Conservation (phyloP, 2,888 invertebrate species). For the Eustalomyia histrio region DNA sequence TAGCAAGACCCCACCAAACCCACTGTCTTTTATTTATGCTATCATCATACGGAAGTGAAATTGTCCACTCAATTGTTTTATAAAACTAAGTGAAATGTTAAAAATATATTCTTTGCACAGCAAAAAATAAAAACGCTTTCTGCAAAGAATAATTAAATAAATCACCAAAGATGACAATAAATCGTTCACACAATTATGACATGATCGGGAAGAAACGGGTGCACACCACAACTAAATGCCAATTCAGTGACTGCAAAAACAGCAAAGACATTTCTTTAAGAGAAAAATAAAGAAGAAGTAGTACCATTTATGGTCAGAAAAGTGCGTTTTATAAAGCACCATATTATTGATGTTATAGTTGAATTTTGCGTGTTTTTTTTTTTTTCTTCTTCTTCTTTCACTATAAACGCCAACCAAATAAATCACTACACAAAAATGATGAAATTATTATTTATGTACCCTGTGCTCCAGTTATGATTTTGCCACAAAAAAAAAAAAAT, state of each 20-base stretch:
- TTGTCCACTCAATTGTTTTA: conserved; percentile 60
- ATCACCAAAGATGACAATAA: conserved; percentile 74
- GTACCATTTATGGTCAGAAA: conserved; percentile 61
- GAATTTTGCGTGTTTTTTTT: background rate
- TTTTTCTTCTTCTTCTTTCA: conserved; percentile 32
- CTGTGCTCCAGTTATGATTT: conserved; percentile 72
- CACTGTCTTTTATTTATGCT: conserved; percentile 31
- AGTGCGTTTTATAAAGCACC: conserved; percentile 59
- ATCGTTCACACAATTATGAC: conserved; percentile 76
- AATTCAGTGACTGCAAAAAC: conserved; percentile 14
- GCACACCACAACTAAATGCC: conserved; percentile 43
- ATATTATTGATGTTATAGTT: conserved; percentile 45
- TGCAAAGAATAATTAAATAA: conserved; percentile 68
- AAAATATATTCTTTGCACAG: conserved; percentile 41
- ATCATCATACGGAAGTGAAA: conserved; percentile 56
- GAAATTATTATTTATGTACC: conserved; percentile 72
- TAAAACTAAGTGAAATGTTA: conserved; percentile 58
- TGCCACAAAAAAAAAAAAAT: background rate
- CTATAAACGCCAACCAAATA: conserved; percentile 72
- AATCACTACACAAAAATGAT: conserved; percentile 77
- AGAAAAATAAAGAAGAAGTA: conserved; percentile 25
- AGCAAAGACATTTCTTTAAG: conserved; percentile 47
- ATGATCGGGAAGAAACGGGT: conserved; percentile 65
- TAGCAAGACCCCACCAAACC: too few relatives aligned
- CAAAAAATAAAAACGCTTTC: conserved; percentile 10